These are phyloP conservation scores for Hafferia zeledoni DNA, from an alignment of 2,797 vertebrate species.

Conservation along the genomic window DNA sequence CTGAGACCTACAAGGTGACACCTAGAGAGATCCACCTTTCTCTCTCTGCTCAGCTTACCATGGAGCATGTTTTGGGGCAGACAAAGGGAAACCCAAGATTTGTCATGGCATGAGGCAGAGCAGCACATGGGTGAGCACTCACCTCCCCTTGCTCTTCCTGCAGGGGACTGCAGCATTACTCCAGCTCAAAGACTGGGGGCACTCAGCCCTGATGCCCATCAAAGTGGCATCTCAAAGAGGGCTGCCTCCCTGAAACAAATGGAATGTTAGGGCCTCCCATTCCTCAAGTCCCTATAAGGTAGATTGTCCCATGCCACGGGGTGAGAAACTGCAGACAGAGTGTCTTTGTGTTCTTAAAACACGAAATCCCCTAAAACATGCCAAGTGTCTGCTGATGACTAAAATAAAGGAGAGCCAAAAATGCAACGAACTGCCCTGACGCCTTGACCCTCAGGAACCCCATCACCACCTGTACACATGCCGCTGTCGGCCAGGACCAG, in stretches of 20 bases:
- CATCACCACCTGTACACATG: not conserved
- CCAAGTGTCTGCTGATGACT: not conserved
- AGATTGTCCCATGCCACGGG: not conserved
- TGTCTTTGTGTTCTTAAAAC: not conserved
- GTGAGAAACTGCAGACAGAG: not conserved
- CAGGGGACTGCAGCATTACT: rapidly evolving
- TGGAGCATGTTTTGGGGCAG: rapidly evolving
- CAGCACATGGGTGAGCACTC: rapidly evolving
- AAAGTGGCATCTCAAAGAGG: not conserved
- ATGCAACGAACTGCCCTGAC: too few relatives aligned
- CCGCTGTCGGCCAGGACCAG: rapidly evolving
- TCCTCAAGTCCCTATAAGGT: not conserved
- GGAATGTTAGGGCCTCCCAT: not conserved
- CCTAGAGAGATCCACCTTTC: not conserved
- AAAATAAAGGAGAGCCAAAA: not conserved
- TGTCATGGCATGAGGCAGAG: not conserved
- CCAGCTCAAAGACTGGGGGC: not conserved
- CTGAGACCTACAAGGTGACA: rapidly evolving
- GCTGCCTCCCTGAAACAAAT: not conserved
- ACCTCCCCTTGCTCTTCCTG: not conserved
- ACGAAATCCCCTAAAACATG: not conserved
- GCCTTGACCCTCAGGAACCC: not conserved
- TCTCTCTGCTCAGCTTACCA: too few relatives aligned
- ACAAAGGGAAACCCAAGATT: not conserved
- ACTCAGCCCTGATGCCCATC: not conserved